Conservation (phyloP, 1,140 invertebrate species). For the Magallana gigas region DNA sequence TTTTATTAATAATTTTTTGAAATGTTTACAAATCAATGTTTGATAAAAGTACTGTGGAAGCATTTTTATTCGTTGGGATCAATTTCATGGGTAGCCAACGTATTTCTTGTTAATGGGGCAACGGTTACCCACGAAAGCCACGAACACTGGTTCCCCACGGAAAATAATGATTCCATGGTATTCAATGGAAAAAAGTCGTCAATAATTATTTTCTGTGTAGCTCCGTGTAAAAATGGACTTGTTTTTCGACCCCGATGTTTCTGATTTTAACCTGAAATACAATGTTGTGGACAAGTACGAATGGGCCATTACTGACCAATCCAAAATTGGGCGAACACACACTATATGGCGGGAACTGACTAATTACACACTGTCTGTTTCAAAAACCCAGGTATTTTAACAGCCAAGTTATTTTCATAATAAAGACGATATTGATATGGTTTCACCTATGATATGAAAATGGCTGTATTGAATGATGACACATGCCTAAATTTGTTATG, state of each 20-base stretch:
- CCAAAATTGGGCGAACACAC: slow-evolving; percentile 15
- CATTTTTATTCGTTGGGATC: too few relatives aligned
- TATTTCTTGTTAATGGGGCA: too few relatives aligned
- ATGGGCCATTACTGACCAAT: slow-evolving; percentile 52
- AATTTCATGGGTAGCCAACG: too few relatives aligned
- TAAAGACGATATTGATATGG: background rate
- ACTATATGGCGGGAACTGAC: slow-evolving; percentile 36
- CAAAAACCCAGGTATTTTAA: background rate
- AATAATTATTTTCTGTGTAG: background rate
- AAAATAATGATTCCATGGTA: too few relatives aligned
- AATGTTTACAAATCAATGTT: too few relatives aligned
- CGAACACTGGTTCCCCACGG: too few relatives aligned
- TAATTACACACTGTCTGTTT: background rate
- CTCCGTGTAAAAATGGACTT: slow-evolving; percentile 36
- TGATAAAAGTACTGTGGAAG: too few relatives aligned
- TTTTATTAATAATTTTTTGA: too few relatives aligned
- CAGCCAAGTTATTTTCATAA: background rate
- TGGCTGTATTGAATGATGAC: too few relatives aligned
- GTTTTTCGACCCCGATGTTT: slow-evolving; percentile 53
- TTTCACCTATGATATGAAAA: background rate
- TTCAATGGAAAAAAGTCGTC: too few relatives aligned
- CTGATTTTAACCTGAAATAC: slow-evolving; percentile 19
- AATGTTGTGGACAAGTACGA: slow-evolving; percentile 44
- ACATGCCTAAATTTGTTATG: background rate
- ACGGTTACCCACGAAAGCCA: too few relatives aligned